Evolutionary conservation across 1,140 invertebrate genomes (phyloP), one percentile per base, ranked within the genome.

Genomic region (Choristoneura fumiferana): DNA sequence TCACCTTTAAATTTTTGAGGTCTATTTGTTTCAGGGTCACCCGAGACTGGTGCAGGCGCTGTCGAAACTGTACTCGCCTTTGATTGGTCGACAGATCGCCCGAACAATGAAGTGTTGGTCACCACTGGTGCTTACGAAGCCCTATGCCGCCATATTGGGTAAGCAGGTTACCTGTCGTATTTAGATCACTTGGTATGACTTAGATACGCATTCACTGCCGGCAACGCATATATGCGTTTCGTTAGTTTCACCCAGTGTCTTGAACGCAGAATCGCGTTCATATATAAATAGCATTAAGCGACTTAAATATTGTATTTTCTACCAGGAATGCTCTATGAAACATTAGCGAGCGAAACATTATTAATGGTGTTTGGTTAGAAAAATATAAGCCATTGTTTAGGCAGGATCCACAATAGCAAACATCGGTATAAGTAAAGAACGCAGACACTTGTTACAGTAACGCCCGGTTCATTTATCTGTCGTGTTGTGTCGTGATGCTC

Each of bases 51-150:
- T 99, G 0, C 94, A 96, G 71, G 95, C 94, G 1, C 71, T 99
- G 8, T 89, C 94, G 5, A 96, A 96, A 82, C 81, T 99, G 1
- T 99, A 99, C 83, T 94, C 95, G 0, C 93, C 94, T 63, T 71
- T 98, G 0, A 86, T 98, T 45, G 92, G 92, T 6, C 90, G 93
- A 54, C 75, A 93, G 36, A 90, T 99, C 8, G 93, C 90, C 92
- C 97, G 1, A 89, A 93, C 40, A 95, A 91, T 63, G 97, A 99
- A 89, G 91, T 99, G 49, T 76, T 99, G 6, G 93, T 99, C 0
- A 97, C 97, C 0, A 89, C 91, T 57, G 98, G 98, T 36, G 98
- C 98, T 8, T 99, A 99, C 82, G 96, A 98, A 86, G 95, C 95
- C n/a, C 84, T 98, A 0, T 98, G 94, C 84, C 63, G 89, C 95